Conservation (phyloP, 2,888 invertebrate species). For the Geophilus truncorum region DNA sequence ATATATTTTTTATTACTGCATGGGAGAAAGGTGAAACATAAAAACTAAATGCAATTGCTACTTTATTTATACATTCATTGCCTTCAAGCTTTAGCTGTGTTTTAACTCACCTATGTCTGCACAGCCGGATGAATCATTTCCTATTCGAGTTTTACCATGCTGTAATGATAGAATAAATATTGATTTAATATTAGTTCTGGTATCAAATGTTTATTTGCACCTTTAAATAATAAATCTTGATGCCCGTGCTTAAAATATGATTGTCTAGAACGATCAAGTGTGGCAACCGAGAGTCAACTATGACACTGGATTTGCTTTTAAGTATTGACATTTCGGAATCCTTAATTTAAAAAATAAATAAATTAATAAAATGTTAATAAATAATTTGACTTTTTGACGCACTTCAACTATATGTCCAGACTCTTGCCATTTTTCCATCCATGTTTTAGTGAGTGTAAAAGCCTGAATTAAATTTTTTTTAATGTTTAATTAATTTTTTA, state of each 20-base stretch:
- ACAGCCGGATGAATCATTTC: conserved; percentile 11
- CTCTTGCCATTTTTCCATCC: conserved; percentile 38
- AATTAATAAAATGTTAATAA: background rate
- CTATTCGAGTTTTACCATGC: background rate
- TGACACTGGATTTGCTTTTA: conserved; percentile 43
- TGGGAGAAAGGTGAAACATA: background rate
- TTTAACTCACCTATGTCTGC: background rate
- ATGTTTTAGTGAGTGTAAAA: conserved; percentile 35
- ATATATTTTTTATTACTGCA: background rate
- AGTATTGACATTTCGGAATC: conserved; percentile 45
- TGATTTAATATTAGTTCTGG: background rate
- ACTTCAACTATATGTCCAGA: conserved; percentile 30
- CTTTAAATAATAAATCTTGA: conserved; percentile 35
- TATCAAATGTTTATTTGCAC: background rate
- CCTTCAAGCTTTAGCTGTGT: background rate
- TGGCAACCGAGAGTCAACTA: conserved; percentile 45
- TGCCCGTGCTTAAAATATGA: conserved; percentile 34
- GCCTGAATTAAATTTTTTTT: conserved; percentile 40
- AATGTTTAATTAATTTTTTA: background rate
- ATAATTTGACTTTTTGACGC: background rate
- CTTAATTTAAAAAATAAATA: conserved; percentile 37
- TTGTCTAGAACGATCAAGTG: conserved; percentile 42
- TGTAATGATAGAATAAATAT: background rate
- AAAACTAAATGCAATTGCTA: background rate
- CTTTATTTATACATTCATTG: background rate